phyloP scores from a whole-genome alignment of 1,140 invertebrate genomes.

The Brachionus paranguensis region DNA sequence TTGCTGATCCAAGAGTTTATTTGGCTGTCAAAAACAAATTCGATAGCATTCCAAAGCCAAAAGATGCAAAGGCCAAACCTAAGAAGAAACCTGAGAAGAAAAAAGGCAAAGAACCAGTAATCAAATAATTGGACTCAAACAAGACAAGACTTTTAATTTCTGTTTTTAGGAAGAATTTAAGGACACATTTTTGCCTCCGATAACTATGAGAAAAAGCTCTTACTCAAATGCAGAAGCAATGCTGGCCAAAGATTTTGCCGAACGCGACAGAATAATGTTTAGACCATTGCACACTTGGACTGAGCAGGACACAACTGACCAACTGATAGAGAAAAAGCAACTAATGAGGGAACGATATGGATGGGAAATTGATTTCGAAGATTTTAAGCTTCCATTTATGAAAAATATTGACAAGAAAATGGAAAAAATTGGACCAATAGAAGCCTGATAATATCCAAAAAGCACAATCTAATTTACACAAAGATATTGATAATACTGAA shows the following conservation, averaged over 20 bases:
- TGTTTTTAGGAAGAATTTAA: conserved; percentile 11
- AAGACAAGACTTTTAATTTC: neutral
- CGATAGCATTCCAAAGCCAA: conserved; percentile 47
- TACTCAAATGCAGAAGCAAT: conserved; percentile 49
- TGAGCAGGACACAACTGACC: conserved; percentile 48
- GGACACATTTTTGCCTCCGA: neutral
- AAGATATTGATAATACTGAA: neutral
- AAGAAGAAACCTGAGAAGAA: conserved; percentile 43
- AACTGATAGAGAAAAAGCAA: conserved; percentile 44
- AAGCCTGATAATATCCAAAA: conserved; percentile 3
- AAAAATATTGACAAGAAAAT: conserved; percentile 47
- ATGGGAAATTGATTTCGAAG: conserved; percentile 56
- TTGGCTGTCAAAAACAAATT: conserved; percentile 50
- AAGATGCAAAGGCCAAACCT: conserved; percentile 45
- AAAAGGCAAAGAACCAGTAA: conserved; percentile 43
- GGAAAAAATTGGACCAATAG: conserved; percentile 40
- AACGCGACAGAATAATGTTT: conserved; percentile 52
- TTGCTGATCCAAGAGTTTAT: conserved; percentile 51
- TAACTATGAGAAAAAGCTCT: conserved; percentile 48
- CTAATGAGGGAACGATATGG: conserved; percentile 30
- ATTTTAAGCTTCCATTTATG: conserved; percentile 55
- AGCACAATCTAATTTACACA: conserved; percentile 7
- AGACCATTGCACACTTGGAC: conserved; percentile 50
- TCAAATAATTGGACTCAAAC: neutral
- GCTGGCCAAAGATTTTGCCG: conserved; percentile 49